Percentiles rank a stretch among this genome's conserved stretches.
These are phyloP conservation scores for Bibio marci DNA, from an alignment of 2,888 invertebrate species.

Conservation along the genomic window DNA sequence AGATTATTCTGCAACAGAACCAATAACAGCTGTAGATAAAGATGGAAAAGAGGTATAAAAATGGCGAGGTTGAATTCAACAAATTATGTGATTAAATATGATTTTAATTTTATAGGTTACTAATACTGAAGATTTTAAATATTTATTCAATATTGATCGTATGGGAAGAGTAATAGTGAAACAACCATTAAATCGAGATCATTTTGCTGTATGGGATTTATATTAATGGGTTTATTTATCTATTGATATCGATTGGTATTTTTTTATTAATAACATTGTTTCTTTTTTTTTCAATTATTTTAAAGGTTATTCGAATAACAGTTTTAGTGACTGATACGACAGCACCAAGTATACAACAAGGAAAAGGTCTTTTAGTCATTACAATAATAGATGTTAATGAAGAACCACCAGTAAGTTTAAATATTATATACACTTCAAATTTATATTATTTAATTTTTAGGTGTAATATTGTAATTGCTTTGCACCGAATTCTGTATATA, in stretches of 20 bases:
- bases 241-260: too few species aligned
- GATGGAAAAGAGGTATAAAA: slow-evolving; percentile 53
- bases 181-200: slow-evolving; percentile 23
- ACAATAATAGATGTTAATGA: slow-evolving; percentile 56
- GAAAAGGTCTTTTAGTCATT: slow-evolving; percentile 45
- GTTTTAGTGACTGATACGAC: slow-evolving; percentile 68
- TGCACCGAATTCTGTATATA: too few species aligned
- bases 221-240: too few species aligned
- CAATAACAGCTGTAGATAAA: slow-evolving; percentile 63
- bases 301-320: slow-evolving; percentile 50
- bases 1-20: slow-evolving; percentile 43
- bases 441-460: too few species aligned
- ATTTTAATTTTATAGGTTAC: slow-evolving; percentile 12
- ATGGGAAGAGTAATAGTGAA: slow-evolving; percentile 33
- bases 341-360: slow-evolving; percentile 60
- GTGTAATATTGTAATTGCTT: too few species aligned
- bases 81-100: not conserved
- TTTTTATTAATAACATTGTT: too few species aligned
- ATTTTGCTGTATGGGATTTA: slow-evolving; percentile 26
- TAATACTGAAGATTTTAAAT: slow-evolving; percentile 33
- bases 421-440: not conserved
- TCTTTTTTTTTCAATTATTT: not conserved
- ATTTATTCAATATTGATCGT: slow-evolving; percentile 44
- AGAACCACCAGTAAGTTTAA: slow-evolving; percentile 35
- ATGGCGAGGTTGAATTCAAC: not conserved